Evolutionary conservation across 2,888 invertebrate genomes (phyloP), one percentile per base, ranked within the genome.

Genomic region (Cataglyphis livida): DNA sequence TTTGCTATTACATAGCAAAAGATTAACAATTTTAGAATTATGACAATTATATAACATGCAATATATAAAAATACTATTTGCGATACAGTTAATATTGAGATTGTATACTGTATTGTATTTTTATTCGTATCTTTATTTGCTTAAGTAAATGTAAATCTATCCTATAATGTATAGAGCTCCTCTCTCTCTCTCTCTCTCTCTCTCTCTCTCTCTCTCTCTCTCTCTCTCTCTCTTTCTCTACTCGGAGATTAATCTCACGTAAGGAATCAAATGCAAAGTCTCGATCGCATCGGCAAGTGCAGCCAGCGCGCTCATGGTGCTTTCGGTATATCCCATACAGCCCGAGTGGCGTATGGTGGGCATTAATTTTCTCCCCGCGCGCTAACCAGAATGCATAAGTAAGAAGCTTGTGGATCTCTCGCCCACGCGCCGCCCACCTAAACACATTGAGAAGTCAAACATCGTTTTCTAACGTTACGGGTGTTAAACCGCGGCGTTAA

Each of bases 351-450:
- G 59, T 66, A 66, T 44, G 82, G 48, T 70, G 79, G 38, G 85
- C 84, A 86, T 90, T 86, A 83, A 86, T 85, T 90, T 88, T 68
- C 85, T 85, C 79, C 73, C 25, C 75, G 62, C 61, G 68, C 73
- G 78, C 62, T 61, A 87, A 84, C 73, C 85, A 84, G 90, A 88
- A 85, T 89, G 90, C 86, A 89, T 86, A 85, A 88, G 85, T 87
- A 86, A 91, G 82, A 61, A 87, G 87, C 85, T 86, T 84, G 87
- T 84, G 76, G 84, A 32, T 51, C 21, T n/a, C 51, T 88, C 91
- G 90, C 91, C 91, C 90, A 91, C 91, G 83, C 90, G 78, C 62
- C 91, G 90, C 89, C 89, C 89, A 91, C 90, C 85, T 82, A 82
- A 88, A 86, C 85, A 78, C 83, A 85, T 82, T 85, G 79, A 83